Evolutionary conservation across 2,888 invertebrate species (phyloP), one percentile per base, ranked within the genome.

Genomic region (Philhelius pedissequus): DNA sequence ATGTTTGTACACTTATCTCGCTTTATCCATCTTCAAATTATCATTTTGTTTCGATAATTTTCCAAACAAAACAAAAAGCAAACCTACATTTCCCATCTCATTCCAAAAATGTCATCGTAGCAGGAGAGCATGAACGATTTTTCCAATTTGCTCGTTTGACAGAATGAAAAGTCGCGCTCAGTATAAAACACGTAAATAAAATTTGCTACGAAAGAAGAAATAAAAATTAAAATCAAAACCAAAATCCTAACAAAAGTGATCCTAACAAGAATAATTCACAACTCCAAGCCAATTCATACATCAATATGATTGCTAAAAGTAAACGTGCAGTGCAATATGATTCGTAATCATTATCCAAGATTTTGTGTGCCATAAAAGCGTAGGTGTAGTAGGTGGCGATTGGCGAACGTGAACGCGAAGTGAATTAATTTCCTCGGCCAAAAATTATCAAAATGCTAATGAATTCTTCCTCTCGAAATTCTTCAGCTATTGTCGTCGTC

Each of bases 101-200:
- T 84, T 84, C 71, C 80, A 30, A 13, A 30, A 13, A 54, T 71
- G 79, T 84, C 83, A 75, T 50, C 64, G 27, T 48, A 38, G 79
- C 70, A 70, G 79, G 70, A 69, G 79, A 84, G 74, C 70, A 75
- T 38, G 48, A 84, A 84, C 80, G 80, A 84, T 84, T 84, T 83
- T 84, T 84, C 84, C 75, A 66, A 71, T 76, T 60, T 66, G 58
- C 62, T 54, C 35, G 40, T 78, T 75, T 87, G 83, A 64, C 22
- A 87, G 87, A 87, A 86, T 60, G 78, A 73, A 80, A 86, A 86
- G 87, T 87, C 84, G 83, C 79, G 86, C 82, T 86, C 79, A 43
- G 7, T 48, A 40, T 13, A 40, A 69, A 40, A 76, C 86, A 83
- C 79, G 79, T 56, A 15, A 58, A 40, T 7, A 38, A 71, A 6